Conservation (phyloP, 2,797 vertebrate species). For the Poeciliopsis paucimaculata region DNA sequence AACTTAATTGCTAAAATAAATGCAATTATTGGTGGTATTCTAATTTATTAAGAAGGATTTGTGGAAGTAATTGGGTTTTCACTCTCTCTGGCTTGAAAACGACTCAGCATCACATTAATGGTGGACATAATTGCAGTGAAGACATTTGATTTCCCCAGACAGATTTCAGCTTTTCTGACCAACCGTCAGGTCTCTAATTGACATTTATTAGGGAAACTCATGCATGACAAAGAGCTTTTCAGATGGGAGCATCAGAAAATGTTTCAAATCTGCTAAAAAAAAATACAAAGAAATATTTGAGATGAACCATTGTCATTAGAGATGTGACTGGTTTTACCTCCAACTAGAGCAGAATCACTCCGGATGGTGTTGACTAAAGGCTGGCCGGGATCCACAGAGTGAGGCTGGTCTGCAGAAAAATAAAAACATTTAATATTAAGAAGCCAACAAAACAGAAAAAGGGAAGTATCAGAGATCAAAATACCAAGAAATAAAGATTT, state of each 20-base stretch:
- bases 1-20: neutral
- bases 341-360: slow-evolving; percentile 92
- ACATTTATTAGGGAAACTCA: neutral
- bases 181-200: slow-evolving; percentile 1
- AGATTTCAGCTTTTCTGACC: slow-evolving; percentile 6
- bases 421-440: neutral
- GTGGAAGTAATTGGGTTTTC: neutral
- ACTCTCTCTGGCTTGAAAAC: neutral
- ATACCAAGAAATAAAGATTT: neutral
- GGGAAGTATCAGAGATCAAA: neutral
- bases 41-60: neutral
- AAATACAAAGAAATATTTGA: neutral
- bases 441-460: neutral
- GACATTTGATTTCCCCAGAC: slow-evolving; percentile 6
- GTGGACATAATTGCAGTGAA: slow-evolving; percentile 11
- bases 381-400: slow-evolving; percentile 87
- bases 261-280: neutral
- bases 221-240: neutral
- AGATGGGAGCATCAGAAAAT: neutral
- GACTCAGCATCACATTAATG: neutral
- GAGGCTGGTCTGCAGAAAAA: slow-evolving; percentile 85
- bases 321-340: slow-evolving; percentile 82
- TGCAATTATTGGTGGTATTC: neutral
- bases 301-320: neutral
- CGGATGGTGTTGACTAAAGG: slow-evolving; percentile 88